Evolutionary conservation across 2,113 vertebrate genomes (phyloP).

Genomic region (Poeciliopsis retropinna): DNA sequence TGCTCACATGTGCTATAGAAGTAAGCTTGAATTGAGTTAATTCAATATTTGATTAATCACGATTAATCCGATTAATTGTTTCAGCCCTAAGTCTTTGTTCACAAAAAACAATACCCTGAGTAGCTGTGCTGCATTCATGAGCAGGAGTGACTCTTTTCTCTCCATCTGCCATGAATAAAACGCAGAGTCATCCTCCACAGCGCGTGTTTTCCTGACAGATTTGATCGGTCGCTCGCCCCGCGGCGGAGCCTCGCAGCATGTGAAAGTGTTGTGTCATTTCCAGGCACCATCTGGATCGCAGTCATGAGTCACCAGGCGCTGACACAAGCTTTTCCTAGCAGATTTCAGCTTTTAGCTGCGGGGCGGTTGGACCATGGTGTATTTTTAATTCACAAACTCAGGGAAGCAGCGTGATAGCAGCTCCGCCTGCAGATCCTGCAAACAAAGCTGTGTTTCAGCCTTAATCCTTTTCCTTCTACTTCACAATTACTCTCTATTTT

Average conservation of each 20-base stretch:
- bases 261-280: slow-evolving; percentile 63
- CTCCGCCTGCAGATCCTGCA: neutral
- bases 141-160: slow-evolving; percentile 18
- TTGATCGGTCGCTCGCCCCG: slow-evolving; percentile 47
- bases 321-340: slow-evolving; percentile 14
- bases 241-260: slow-evolving; percentile 47
- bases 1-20: no score
- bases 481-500: neutral
- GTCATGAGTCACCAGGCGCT: slow-evolving; percentile 21
- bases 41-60: no score
- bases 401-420: neutral
- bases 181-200: slow-evolving; percentile 30
- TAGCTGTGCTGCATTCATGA: slow-evolving; percentile 7
- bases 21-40: no score
- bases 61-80: no score
- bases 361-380: slow-evolving; percentile 14
- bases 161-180: slow-evolving; percentile 18
- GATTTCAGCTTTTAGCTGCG: slow-evolving; percentile 14
- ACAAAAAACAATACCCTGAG: slow-evolving; percentile 8
- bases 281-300: slow-evolving; percentile 52
- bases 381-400: slow-evolving; percentile 39
- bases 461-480: neutral
- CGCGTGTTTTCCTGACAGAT: slow-evolving; percentile 48
- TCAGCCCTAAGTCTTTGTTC: slow-evolving; percentile 19
- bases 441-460: neutral